phyloP scores from a whole-genome alignment of 2,113 vertebrate genomes.

The Symphodus melops region DNA sequence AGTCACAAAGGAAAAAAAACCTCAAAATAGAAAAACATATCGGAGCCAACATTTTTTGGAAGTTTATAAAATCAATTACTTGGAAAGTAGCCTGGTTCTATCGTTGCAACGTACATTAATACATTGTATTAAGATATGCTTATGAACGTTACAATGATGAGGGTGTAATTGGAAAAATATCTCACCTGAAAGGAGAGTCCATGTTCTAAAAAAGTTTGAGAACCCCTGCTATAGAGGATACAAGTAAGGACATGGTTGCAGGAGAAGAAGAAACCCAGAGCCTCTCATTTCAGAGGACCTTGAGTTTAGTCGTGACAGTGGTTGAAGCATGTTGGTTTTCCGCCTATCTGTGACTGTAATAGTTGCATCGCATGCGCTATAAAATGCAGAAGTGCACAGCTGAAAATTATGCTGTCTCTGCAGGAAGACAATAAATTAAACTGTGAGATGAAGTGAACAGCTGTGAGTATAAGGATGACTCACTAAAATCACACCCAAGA shows the following conservation, averaged over 20 bases:
- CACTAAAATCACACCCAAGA: conserved; percentile 51
- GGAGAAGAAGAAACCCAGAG: conserved; percentile 1
- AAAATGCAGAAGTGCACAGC: conserved; percentile 26
- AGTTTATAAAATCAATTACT: too few species aligned
- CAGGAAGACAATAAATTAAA: conserved; percentile 38
- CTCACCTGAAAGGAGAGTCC: too few species aligned
- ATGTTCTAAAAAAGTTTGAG: too few species aligned
- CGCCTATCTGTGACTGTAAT: conserved; percentile 17
- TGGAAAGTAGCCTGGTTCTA: too few species aligned
- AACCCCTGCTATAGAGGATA: conserved; percentile 2
- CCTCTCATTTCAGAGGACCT: conserved; percentile 21
- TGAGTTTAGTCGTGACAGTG: conserved; percentile 1
- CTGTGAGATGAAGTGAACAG: conserved; percentile 42
- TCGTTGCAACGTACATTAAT: too few species aligned
- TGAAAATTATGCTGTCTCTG: conserved; percentile 39
- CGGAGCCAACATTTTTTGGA: too few species aligned
- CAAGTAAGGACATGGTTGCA: conserved; percentile 5
- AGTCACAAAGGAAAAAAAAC: too few species aligned
- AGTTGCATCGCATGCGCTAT: neutral
- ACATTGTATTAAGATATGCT: too few species aligned
- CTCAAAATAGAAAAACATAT: too few species aligned
- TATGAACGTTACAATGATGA: too few species aligned
- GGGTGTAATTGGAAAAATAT: too few species aligned
- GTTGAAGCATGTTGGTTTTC: conserved; percentile 14
- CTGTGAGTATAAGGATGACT: conserved; percentile 54